Conservation (phyloP, 2,888 invertebrate genomes). For the Keiferia lycopersicella region DNA sequence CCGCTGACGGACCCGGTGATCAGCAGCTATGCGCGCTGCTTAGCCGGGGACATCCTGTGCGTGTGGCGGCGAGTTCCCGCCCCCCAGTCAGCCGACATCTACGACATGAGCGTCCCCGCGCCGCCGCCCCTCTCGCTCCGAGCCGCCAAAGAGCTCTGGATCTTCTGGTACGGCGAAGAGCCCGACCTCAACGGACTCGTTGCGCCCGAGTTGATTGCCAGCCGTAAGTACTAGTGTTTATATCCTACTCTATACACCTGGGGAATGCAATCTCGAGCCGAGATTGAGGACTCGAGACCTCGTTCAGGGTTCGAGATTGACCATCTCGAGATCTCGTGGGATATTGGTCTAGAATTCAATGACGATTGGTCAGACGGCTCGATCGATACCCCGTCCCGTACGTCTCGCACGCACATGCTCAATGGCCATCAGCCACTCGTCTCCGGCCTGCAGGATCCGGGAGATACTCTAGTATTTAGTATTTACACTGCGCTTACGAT, state of each 20-base stretch:
- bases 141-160: constrained; percentile 98
- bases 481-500: no score
- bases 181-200: constrained; percentile 93
- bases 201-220: constrained; percentile 90
- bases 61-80: constrained; percentile 96
- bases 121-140: constrained; percentile 89
- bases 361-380: no score
- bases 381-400: no score
- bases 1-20: constrained; percentile 95
- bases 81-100: constrained; percentile 71
- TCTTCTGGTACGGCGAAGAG: constrained; percentile 99
- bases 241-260: no score
- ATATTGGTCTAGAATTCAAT: no score
- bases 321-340: no score
- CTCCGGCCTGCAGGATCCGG: no score
- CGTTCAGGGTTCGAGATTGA: background rate
- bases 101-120: constrained; percentile 78
- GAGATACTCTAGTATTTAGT: no score
- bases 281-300: background rate
- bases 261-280: no score
- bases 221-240: constrained; percentile 85
- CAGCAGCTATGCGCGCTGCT: constrained; percentile 94
- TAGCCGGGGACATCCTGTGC: constrained; percentile 97
- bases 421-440: no score
- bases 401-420: no score